These are phyloP conservation scores for Rhineura floridana DNA, from an alignment of 2,113 vertebrate genomes.

Conservation along the genomic window DNA sequence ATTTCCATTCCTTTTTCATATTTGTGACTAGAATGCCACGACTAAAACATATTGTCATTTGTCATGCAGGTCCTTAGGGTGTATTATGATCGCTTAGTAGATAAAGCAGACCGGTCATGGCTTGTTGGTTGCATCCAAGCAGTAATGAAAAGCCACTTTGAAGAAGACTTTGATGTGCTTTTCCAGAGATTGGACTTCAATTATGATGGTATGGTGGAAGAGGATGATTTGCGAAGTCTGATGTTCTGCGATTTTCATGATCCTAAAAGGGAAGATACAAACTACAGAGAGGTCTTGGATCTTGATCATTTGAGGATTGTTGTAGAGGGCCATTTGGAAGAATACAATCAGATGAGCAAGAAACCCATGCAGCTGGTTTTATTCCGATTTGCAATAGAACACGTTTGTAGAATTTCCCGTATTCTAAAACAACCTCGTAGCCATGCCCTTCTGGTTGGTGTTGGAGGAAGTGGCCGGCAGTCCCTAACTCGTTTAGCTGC, in stretches of 20 bases:
- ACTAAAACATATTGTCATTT: neutral
- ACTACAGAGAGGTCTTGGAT: conserved; percentile 82
- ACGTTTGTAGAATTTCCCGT: conserved; percentile 88
- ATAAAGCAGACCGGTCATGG: conserved; percentile 83
- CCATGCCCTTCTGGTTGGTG: conserved; percentile 89
- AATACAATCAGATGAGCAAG: conserved; percentile 88
- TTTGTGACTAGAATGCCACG: neutral
- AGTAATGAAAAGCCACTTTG: conserved; percentile 73
- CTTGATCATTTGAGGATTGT: conserved; percentile 79
- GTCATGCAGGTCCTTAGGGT: conserved; percentile 85
- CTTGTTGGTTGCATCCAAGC: conserved; percentile 81
- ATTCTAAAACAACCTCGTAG: conserved; percentile 90
- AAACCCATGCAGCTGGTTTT: conserved; percentile 90
- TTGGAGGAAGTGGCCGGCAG: conserved; percentile 90
- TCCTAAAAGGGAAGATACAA: conserved; percentile 83
- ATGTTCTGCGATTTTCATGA: conserved; percentile 95
- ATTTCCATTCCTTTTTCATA: neutral
- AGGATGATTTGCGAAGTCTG: conserved; percentile 89
- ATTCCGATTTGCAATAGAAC: conserved; percentile 91
- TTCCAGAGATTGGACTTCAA: conserved; percentile 84
- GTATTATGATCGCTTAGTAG: conserved; percentile 90
- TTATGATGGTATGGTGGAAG: conserved; percentile 81
- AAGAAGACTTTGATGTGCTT: conserved; percentile 85
- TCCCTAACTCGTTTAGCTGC: conserved; percentile 89
- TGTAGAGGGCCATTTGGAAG: conserved; percentile 85